Evolutionary conservation across 1,140 invertebrate species (phyloP).

Genomic region (Anoplophora glabripennis): DNA sequence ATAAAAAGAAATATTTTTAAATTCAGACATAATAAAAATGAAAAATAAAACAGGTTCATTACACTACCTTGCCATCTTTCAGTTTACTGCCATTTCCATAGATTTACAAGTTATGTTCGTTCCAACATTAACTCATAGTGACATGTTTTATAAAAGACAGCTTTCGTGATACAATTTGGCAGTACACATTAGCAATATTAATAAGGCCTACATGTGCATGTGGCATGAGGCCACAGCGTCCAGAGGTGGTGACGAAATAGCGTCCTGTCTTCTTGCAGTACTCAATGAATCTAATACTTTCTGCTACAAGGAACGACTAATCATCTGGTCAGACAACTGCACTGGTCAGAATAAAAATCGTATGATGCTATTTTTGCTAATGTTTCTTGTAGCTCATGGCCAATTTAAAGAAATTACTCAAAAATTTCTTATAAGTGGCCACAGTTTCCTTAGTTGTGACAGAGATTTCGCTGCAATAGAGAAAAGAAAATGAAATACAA

Average conservation of each 20-base stretch:
- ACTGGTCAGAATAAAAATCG: constrained; percentile 12
- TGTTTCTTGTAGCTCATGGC: constrained; percentile 3
- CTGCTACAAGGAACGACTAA: constrained; percentile 5
- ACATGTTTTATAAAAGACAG: constrained; percentile 17
- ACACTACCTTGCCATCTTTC: background rate
- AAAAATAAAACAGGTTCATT: no score
- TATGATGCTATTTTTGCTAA: constrained; percentile 3
- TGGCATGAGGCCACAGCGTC: constrained; percentile 11
- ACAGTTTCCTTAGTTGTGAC: no score
- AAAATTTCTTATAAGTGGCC: no score
- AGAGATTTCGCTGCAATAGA: constrained; percentile 11
- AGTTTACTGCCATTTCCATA: background rate
- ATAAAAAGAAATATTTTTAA: no score
- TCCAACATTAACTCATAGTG: constrained; percentile 5
- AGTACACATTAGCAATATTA: constrained; percentile 7
- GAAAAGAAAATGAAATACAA: constrained; percentile 6
- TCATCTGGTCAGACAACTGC: constrained; percentile 9
- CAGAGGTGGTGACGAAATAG: constrained; percentile 14
- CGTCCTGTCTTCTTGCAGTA: no score
- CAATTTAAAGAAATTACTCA: background rate
- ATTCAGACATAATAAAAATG: no score
- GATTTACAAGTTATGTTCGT: constrained; percentile 10
- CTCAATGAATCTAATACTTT: no score
- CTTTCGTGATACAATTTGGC: constrained; percentile 14
- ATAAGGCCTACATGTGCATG: constrained; percentile 5